A percentile compares a stretch with the other conserved stretches of the same genome.
Conservation (phyloP, 2,797 vertebrate genomes). For the Syncerus caffer region DNA sequence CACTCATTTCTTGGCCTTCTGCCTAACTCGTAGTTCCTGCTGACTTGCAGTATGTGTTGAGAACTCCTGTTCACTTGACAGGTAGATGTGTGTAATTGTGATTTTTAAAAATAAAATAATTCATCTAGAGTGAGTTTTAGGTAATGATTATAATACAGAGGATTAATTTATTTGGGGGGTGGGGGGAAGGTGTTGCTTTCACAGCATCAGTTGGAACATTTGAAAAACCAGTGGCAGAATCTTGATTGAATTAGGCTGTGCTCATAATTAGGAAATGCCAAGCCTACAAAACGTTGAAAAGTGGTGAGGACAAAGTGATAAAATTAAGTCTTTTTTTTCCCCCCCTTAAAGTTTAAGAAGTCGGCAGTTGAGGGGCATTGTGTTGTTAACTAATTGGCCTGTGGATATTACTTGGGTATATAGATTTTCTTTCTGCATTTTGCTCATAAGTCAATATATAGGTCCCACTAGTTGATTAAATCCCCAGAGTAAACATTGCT, state of each 20-base stretch:
- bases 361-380: background rate
- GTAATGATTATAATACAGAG: constrained; percentile 51
- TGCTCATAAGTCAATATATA: constrained; percentile 16
- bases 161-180: constrained; percentile 46
- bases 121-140: constrained; percentile 36
- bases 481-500: background rate
- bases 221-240: constrained; percentile 46
- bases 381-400: constrained; percentile 60
- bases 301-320: constrained; percentile 33
- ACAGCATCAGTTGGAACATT: constrained; percentile 8
- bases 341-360: background rate
- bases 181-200: constrained; percentile 21
- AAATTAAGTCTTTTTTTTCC: background rate
- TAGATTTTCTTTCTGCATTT: constrained; percentile 48
- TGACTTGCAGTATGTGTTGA: background rate
- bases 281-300: background rate
- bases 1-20: background rate
- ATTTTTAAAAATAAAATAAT: constrained; percentile 47
- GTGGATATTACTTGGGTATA: background rate
- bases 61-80: constrained; percentile 29
- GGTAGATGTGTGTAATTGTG: constrained; percentile 14
- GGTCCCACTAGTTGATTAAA: constrained; percentile 46
- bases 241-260: constrained; percentile 62
- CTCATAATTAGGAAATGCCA: constrained; percentile 55
- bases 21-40: background rate